Percentiles rank a stretch among this genome's conserved stretches.
phyloP scores from a whole-genome alignment of 2,888 invertebrate genomes.

The Chironomus tentans region DNA sequence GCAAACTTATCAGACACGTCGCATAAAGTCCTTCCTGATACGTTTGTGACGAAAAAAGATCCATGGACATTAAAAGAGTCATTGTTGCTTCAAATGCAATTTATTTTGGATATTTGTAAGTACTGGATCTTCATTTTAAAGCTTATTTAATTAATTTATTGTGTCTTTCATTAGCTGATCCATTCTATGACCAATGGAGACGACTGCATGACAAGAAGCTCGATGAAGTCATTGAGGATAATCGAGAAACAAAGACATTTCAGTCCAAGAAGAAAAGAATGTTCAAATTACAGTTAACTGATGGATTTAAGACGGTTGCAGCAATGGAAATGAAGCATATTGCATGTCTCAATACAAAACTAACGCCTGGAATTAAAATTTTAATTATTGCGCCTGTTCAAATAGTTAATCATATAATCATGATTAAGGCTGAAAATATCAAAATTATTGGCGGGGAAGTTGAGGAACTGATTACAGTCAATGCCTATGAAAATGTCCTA shows the following conservation, averaged over 20 bases:
- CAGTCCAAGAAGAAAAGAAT: constrained; percentile 43
- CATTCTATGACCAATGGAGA: constrained; percentile 28
- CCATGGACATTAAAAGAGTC: constrained; percentile 39
- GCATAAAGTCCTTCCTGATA: constrained; percentile 43
- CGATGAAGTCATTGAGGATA: constrained; percentile 26
- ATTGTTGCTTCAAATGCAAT: constrained; percentile 47
- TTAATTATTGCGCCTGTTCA: constrained; percentile 48
- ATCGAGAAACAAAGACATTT: not conserved
- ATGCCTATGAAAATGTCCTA: constrained; percentile 49
- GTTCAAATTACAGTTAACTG: constrained; percentile 51
- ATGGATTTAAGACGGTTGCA: constrained; percentile 50
- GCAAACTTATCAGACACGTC: constrained; percentile 46
- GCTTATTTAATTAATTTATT: not conserved
- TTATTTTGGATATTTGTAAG: constrained; percentile 40
- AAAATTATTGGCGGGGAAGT: constrained; percentile 49
- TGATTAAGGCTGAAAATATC: constrained; percentile 47
- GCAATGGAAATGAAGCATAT: constrained; percentile 52
- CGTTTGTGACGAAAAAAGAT: constrained; percentile 39
- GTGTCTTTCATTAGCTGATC: constrained; percentile 22
- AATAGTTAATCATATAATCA: constrained; percentile 50
- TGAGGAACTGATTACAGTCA: constrained; percentile 44
- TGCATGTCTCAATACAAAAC: constrained; percentile 39
- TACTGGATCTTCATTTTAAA: not conserved
- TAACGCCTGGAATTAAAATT: constrained; percentile 46
- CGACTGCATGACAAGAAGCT: constrained; percentile 27